Conservation (phyloP, 2,888 invertebrate species). For the Orthonychiurus folsomi region DNA sequence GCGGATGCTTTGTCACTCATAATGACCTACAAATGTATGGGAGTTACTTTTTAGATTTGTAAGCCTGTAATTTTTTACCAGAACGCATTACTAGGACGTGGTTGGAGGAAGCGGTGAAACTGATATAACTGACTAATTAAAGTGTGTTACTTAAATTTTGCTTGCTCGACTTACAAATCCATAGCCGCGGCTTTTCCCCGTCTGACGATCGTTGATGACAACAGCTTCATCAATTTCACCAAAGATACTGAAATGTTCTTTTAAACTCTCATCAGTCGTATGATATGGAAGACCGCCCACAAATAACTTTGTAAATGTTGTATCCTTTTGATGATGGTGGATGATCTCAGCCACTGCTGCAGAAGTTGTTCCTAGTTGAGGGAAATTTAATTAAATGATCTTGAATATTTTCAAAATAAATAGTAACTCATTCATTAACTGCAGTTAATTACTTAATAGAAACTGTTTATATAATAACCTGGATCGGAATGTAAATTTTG, state of each 20-base stretch:
- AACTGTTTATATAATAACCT: too few species aligned
- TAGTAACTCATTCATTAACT: background rate
- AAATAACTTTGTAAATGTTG: slow-evolving; percentile 95
- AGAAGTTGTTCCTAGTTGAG: slow-evolving; percentile 12
- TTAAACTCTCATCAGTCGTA: slow-evolving; percentile 88
- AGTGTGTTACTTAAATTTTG: too few species aligned
- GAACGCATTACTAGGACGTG: background rate
- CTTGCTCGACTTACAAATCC: slow-evolving; percentile 97
- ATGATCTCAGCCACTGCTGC: slow-evolving; percentile 13
- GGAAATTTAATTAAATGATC: background rate
- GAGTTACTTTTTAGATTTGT: background rate
- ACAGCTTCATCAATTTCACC: slow-evolving; percentile 98
- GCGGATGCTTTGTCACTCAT: slow-evolving; percentile 93
- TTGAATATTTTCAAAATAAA: too few species aligned
- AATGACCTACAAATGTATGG: slow-evolving; percentile 59
- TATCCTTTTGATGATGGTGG: slow-evolving; percentile 71
- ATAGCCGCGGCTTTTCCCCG: slow-evolving; percentile 94
- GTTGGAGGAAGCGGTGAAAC: too few species aligned
- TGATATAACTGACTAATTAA: too few species aligned
- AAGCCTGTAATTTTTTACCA: background rate
- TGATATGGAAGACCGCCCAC: slow-evolving; percentile 96
- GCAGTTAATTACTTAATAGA: too few species aligned
- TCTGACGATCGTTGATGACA: slow-evolving; percentile 94
- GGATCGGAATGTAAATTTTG: too few species aligned
- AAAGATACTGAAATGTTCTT: slow-evolving; percentile 92